Evolutionary conservation across 2,888 invertebrate genomes (phyloP).

Genomic region (Saturnia pavonia): DNA sequence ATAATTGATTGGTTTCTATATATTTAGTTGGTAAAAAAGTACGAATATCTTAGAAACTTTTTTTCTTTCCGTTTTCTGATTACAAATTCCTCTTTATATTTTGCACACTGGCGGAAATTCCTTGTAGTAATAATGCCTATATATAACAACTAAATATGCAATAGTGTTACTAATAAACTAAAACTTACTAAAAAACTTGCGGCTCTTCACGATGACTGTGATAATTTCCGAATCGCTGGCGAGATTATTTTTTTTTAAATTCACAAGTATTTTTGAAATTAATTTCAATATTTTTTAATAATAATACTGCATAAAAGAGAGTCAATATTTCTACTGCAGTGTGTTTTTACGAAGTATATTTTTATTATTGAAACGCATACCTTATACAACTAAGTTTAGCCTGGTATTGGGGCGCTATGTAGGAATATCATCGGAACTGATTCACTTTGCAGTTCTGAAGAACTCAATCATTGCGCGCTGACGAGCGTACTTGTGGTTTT

Average conservation of each 20-base stretch:
- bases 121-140: no score
- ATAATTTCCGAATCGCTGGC: no score
- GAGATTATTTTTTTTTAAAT: no score
- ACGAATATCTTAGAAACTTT: no score
- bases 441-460: not conserved
- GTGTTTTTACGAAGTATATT: not conserved
- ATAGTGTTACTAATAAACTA: not conserved
- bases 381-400: conserved; percentile 7
- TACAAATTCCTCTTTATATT: no score
- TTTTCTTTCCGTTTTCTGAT: no score
- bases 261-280: no score
- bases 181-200: not conserved
- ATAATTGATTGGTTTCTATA: not conserved
- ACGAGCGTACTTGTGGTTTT: not conserved
- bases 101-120: no score
- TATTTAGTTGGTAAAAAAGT: no score
- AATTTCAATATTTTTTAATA: no score
- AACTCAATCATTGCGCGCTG: not conserved
- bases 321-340: conserved; percentile 23
- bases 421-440: conserved; percentile 8
- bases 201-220: no score
- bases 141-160: no score
- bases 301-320: conserved; percentile 14
- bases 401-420: not conserved
- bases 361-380: conserved; percentile 4